Conservation (phyloP, 2,797 vertebrate species). For the Botia kubotai region DNA sequence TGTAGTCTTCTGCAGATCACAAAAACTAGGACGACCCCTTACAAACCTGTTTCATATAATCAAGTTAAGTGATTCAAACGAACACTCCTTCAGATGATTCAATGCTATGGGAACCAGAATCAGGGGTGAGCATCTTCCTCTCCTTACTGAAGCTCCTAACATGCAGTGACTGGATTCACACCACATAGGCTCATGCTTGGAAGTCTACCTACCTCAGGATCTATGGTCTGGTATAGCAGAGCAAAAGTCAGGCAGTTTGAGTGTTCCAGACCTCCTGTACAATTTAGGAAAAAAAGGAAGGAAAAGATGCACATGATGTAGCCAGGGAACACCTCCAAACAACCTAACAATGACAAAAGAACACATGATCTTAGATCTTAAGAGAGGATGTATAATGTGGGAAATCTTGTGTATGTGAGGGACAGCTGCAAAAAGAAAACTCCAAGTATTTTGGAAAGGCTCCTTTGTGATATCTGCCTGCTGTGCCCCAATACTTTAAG, state of each 20-base stretch:
- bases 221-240: conserved; percentile 8
- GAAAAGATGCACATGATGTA: neutral
- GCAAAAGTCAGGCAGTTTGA: too few species aligned
- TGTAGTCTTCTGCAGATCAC: too few species aligned
- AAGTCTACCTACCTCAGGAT: conserved; percentile 45
- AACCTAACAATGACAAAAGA: conserved; percentile 28
- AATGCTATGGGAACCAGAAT: too few species aligned
- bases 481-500: neutral
- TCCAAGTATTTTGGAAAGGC: conserved; percentile 25
- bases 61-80: too few species aligned
- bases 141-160: too few species aligned
- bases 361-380: conserved; percentile 21
- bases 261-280: conserved; percentile 17
- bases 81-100: too few species aligned
- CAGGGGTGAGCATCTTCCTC: too few species aligned
- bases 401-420: conserved; percentile 34
- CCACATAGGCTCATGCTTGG: conserved; percentile 44
- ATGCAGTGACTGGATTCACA: conserved; percentile 45
- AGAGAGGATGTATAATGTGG: conserved; percentile 17
- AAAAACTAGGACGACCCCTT: too few species aligned
- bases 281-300: conserved; percentile 20
- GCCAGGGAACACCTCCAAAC: conserved; percentile 9
- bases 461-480: conserved; percentile 13
- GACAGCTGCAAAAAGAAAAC: conserved; percentile 36
- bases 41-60: too few species aligned